Percentiles rank a stretch among this genome's conserved stretches.
These are phyloP conservation scores for Epizoanthus ramosus DNA, from an alignment of 92 coral and sea anemone species.

Conservation along the genomic window DNA sequence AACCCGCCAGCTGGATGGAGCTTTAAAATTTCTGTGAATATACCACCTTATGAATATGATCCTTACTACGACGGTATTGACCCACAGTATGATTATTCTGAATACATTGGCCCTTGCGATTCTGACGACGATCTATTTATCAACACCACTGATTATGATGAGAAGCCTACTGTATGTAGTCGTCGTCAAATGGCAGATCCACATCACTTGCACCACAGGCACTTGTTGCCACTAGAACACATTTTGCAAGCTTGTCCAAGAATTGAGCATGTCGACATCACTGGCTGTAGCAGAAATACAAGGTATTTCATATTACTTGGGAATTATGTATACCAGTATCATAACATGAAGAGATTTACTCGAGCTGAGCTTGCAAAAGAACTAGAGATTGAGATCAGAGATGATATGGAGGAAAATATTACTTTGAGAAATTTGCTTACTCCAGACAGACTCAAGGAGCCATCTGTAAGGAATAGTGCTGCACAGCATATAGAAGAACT, in stretches of 20 bases:
- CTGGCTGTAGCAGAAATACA: not conserved
- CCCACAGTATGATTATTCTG: too few species aligned
- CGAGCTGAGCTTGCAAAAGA: not conserved
- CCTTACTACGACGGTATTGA: constrained; percentile 4
- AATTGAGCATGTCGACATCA: not conserved
- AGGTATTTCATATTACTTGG: not conserved
- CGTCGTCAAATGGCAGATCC: not conserved
- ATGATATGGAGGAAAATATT: not conserved
- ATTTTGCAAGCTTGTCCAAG: not conserved
- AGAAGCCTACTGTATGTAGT: not conserved
- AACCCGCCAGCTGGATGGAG: too few species aligned
- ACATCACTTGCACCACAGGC: not conserved
- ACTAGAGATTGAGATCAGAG: not conserved
- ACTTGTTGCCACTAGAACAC: not conserved
- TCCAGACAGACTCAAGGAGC: not conserved
- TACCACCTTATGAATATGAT: too few species aligned
- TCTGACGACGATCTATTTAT: not conserved
- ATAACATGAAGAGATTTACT: too few species aligned
- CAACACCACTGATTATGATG: not conserved
- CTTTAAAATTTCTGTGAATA: too few species aligned
- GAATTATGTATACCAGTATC: too few species aligned
- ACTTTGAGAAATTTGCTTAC: not conserved
- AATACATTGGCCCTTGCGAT: too few species aligned
- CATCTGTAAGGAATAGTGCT: not conserved
- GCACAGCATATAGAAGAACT: not conserved